Percentiles rank a stretch among this genome's conserved stretches.
Conservation (phyloP, 2,888 invertebrate species). For the Masnerella sp. region DNA sequence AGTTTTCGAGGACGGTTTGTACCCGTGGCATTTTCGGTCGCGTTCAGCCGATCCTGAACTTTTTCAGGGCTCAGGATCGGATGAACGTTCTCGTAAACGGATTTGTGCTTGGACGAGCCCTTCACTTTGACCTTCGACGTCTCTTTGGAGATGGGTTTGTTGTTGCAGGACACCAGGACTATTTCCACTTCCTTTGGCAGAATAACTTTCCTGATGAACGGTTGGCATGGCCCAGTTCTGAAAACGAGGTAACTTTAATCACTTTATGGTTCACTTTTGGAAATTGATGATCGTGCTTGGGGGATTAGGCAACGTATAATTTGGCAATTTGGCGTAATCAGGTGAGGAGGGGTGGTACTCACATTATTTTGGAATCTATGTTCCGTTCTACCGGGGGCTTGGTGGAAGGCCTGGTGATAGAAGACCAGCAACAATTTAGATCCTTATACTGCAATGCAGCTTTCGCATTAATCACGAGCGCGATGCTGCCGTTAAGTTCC, state of each 20-base stretch:
- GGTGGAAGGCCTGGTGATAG: constrained; percentile 79
- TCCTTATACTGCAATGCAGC: constrained; percentile 76
- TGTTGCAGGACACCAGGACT: constrained; percentile 79
- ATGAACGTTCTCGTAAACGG: constrained; percentile 80
- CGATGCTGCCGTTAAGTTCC: constrained; percentile 66
- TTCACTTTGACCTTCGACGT: constrained; percentile 64
- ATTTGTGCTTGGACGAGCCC: constrained; percentile 62
- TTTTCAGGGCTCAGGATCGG: constrained; percentile 79
- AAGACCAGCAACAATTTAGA: constrained; percentile 82
- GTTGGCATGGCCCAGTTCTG: constrained; percentile 78
- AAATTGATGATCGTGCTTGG: no score
- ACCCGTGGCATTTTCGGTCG: constrained; percentile 43
- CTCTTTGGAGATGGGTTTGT: constrained; percentile 63
- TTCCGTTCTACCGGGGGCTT: constrained; percentile 68
- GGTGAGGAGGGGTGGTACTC: no score
- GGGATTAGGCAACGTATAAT: no score
- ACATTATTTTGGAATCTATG: constrained; percentile 72
- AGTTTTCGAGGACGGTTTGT: constrained; percentile 72
- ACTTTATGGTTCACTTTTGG: background rate
- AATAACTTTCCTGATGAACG: constrained; percentile 75
- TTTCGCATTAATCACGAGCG: constrained; percentile 64
- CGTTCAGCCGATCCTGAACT: constrained; percentile 76
- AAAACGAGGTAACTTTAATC: background rate
- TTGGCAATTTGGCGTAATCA: no score
- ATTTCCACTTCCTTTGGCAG: constrained; percentile 77